Base-by-base conservation (phyloP, 2,888 invertebrate genomes). In the Lycia hirtaria region DNA sequence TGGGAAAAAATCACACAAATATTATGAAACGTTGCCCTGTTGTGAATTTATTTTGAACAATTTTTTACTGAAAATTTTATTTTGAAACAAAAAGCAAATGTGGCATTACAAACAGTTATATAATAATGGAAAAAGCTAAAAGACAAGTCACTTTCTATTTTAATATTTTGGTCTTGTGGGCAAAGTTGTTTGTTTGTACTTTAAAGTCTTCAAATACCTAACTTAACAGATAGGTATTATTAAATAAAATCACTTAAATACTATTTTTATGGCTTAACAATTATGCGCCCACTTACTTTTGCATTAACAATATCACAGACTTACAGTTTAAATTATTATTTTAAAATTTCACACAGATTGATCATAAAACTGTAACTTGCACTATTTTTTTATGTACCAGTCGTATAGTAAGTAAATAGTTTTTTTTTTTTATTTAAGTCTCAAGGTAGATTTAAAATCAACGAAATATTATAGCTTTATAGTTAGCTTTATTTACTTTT, bases 261-360 rank as follows among this genome's bases (percentile, higher is more conserved):
- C 24, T 48, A 54, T 3, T 32, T 45, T 43, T 73, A 76, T 71
- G 69, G 71, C 74, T 58, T 67, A 71, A 45, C 60, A 14, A 32
- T 51, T 30, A 62, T 65, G 52, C 57, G 64, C 70, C 61, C 71
- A 64, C 67, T 59, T 66, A 48, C 62, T 72, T 63, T 68, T 69
- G 69, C 58, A 64, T 35, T 41, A 26, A 69, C 61, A 70, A 71
- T 79, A 75, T 75, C 78, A 78, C 79, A 79, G 78, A 73, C 69
- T 54, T 53, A 22, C 4, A 9, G 38, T 26, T 24, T 41, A 53
- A 4, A 4, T n/a, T 7, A 30, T 19, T n/a, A 32, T n/a, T 26
- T 10, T 20, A 19, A 10, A 10, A 17, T 19, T n/a, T n/a, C n/a
- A 10, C 10, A 37, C n/a, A 37, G 9, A 26, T 41, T 41, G n/a